These are phyloP conservation scores for Smittia sp. DNA, from an alignment of 2,888 invertebrate species.

Conservation along the genomic window DNA sequence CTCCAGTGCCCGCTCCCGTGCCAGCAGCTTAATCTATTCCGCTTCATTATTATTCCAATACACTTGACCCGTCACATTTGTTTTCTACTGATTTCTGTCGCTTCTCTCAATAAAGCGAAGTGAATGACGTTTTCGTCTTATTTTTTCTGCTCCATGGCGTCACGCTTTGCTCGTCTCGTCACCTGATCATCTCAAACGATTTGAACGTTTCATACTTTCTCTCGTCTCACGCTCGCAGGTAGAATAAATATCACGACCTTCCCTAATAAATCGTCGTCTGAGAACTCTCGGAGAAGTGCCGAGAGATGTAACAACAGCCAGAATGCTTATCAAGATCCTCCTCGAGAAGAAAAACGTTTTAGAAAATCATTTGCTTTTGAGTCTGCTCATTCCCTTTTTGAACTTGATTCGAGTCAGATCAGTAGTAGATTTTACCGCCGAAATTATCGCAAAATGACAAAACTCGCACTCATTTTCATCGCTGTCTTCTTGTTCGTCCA, in stretches of 20 bases:
- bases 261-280: background rate
- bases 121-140: no score
- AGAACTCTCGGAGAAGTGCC: background rate
- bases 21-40: background rate
- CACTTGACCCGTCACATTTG: background rate
- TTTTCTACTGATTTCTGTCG: background rate
- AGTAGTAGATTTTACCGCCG: background rate
- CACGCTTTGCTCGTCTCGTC: no score
- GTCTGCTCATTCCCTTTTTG: background rate
- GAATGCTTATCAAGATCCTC: background rate
- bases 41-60: background rate
- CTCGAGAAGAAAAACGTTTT: background rate
- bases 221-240: no score
- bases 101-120: no score
- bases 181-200: no score
- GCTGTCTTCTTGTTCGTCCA: conserved; percentile 34
- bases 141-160: no score
- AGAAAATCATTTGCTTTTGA: background rate
- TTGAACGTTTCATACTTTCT: no score
- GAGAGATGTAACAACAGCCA: background rate
- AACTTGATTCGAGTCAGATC: background rate
- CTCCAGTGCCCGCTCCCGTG: background rate
- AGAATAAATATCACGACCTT: background rate
- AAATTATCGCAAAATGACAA: conserved; percentile 27
- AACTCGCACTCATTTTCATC: conserved; percentile 26